Evolutionary conservation across 2,113 vertebrate genomes (phyloP).

Genomic region (Paradisaea rubra): DNA sequence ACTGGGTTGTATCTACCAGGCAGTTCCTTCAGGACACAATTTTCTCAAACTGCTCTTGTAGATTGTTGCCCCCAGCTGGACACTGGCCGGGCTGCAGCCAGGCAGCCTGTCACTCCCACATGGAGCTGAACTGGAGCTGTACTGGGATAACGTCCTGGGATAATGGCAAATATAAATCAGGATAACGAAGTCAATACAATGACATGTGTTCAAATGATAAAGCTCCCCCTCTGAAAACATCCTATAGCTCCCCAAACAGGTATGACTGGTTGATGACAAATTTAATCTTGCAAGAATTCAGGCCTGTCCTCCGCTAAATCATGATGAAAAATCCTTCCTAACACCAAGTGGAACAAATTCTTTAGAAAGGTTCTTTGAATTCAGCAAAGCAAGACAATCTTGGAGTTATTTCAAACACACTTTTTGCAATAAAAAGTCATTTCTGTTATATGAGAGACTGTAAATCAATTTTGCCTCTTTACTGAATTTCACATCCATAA

Average conservation of each 20-base stretch:
- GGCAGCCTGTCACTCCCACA: not conserved
- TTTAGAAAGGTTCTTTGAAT: not conserved
- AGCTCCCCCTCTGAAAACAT: not conserved
- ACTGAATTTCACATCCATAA: not conserved
- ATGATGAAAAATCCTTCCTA: not conserved
- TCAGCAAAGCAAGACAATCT: not conserved
- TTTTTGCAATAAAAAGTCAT: not conserved
- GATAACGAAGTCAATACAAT: not conserved
- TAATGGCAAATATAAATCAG: not conserved
- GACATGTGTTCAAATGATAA: not conserved
- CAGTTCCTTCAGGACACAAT: not conserved
- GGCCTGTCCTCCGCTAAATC: not conserved
- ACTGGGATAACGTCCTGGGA: not conserved
- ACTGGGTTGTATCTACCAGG: not conserved
- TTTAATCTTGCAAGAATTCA: not conserved
- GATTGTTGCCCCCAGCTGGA: constrained; percentile 10
- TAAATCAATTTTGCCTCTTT: not conserved
- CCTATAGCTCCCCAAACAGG: not conserved
- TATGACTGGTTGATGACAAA: not conserved
- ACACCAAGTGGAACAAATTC: not conserved
- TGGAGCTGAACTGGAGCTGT: not conserved
- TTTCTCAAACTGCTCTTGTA: not conserved
- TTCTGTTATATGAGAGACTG: not conserved
- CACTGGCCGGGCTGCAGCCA: not conserved
- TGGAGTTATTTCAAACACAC: not conserved